Evolutionary conservation across 2,113 vertebrate species (phyloP), one percentile per base, ranked within the genome.

Genomic region (Nerophis lumbriciformis): DNA sequence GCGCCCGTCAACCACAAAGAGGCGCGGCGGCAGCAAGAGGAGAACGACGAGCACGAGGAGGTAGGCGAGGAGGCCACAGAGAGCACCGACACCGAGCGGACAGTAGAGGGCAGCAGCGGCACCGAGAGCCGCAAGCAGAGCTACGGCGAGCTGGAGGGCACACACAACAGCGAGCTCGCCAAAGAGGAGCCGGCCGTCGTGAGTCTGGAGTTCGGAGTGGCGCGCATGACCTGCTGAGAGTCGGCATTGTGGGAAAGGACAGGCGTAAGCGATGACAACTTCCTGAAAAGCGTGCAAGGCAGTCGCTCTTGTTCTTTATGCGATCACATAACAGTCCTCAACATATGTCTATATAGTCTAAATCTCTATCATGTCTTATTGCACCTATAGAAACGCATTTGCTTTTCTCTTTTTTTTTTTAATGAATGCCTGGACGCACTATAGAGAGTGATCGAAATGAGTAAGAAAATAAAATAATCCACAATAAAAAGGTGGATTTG

Each of bases 151-250:
- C 81, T 90, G 60, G 81, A 92, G 5, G 90, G 90, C 52, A 90
- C 93, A 57, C 91, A 92, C 73, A 76, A 78, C 57, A 57, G 38
- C 4, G 80, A 83, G 45, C 48, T 81, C 66, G 88, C 92, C 3
- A 98, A 97, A 77, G 80, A 92, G 0, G 95, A 98, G 77, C 94
- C 95, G 9, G 89, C 89, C 2, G 85, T 94, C 37, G 95, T 99
- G 88, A 96, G 91, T 78, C 72, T 98, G 82, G 97, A 99, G 85
- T 94, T 92, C 0, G 96, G 95, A 9, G 94, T 98, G 81, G 95
- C 97, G 12, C 92, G 92, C 66, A 98, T 99, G 97, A 96, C 94
- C 69, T 98, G 93, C 87, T 97, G 90, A 90, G 75, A 74, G 83
- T 72, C 60, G 4, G 56, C 51, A 63, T 63, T 63, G 66, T 77